Evolutionary conservation across 2,888 invertebrate genomes (phyloP), one percentile per base, ranked within the genome.

Genomic region (Osmoderma eremita): DNA sequence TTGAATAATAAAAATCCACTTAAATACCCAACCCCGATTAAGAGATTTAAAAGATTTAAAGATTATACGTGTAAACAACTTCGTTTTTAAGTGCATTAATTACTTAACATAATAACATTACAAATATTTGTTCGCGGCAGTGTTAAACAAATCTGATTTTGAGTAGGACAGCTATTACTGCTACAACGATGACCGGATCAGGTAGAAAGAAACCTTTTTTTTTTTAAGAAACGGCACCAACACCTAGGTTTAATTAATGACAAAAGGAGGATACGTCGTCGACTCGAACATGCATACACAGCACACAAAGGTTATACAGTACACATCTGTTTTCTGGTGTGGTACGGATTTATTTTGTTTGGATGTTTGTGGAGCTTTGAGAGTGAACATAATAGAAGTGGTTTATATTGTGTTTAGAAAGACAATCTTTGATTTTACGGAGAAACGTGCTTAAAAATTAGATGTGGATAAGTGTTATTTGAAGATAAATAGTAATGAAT

Each of bases 141-240:
- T 30, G 30, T 53, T 53, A 53, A 38, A 17, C 17, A 38, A 36
- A 38, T 38, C 53, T 20, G 20, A 48, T 30, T 30, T 30, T 30
- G 30, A 30, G 30, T 30, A 17, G 20, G 20, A 48, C 48, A 48
- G 18, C 48, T 48, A 48, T 20, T 48, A 18, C 18, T 48, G 20
- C n/a, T 18, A n/a, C n/a, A 30, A 30, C 30, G 10, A 30, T 10
- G 20, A 18, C 18, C 6, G 2, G 20, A 17, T 17, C 53, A 53
- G 53, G 53, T 53, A 53, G 53, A 53, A 53, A 53, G n/a, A n/a
- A n/a, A n/a, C n/a, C n/a, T n/a, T n/a, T n/a, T 15, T 38, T 53
- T 53, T 36, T 30, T 30, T 30, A 6, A 10, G 36, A 53, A 53
- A 30, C 38, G 36, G 17, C 15, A 48, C 20, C 18, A 53, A 53